Evolutionary conservation across 2,797 vertebrate genomes (phyloP).

Genomic region (Meriones psammophilus): DNA sequence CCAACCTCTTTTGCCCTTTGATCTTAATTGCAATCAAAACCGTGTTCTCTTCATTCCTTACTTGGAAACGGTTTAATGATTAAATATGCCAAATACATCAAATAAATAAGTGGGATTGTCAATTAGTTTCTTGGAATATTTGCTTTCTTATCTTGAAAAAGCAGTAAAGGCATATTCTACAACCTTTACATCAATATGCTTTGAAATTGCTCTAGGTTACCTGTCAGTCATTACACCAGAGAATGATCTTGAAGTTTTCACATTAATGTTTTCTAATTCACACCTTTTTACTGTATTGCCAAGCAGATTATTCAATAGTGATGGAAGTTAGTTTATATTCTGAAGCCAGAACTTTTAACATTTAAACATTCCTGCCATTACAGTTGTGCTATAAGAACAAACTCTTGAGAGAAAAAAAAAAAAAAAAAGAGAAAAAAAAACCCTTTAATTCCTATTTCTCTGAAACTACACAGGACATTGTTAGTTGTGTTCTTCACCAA

Average conservation of each 20-base stretch:
- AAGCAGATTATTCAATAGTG: neutral
- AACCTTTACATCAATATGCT: neutral
- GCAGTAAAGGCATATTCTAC: neutral
- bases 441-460: neutral
- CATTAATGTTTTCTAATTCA: neutral
- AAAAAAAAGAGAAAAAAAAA: no score
- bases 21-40: neutral
- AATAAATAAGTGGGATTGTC: neutral
- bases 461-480: no score
- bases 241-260: neutral
- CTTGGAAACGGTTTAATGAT: neutral
- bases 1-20: neutral
- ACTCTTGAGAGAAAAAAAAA: neutral
- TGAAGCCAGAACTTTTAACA: neutral
- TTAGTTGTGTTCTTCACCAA: neutral
- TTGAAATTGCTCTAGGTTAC: neutral
- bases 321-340: neutral
- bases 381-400: neutral
- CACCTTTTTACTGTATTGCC: neutral
- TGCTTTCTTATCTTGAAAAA: slow-evolving; percentile 26
- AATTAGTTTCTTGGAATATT: neutral
- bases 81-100: slow-evolving; percentile 30
- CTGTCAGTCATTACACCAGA: neutral
- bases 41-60: neutral
- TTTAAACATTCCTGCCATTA: neutral